Base-by-base conservation (phyloP, 2,888 invertebrate genomes). In the Eupithecia vulgata region DNA sequence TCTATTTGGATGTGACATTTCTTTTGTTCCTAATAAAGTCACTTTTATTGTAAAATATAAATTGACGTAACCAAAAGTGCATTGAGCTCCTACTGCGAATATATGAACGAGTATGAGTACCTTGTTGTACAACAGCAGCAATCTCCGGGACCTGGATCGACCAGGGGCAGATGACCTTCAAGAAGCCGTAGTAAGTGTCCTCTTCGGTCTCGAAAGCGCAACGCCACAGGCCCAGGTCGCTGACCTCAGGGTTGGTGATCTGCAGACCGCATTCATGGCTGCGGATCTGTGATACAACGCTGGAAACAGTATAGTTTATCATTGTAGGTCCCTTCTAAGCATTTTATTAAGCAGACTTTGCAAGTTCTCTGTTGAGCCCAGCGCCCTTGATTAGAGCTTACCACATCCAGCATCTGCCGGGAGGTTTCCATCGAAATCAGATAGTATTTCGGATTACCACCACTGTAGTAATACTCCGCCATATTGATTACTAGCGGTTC, bases 221-320 rank as follows among this genome's bases (percentile, higher is more conserved):
- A 25, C 94, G 88, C 94, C 94, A 94, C 30, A 90, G 72, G 0
- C 94, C 94, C 17, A 87, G 73, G 75, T 93, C 91, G 0, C 65
- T 30, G 7, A 70, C 65, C 5, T 76, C 48, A 0, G 89, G 88
- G 65, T 84, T 78, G 0, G 82, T 84, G 73, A 94, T 88, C 5
- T 85, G 84, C 17, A 94, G 83, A 5, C 87, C 88, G 73, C 93
- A 94, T 45, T 86, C 84, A 76, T 89, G 84, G 10, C 71, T 82
- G 34, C 77, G 71, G 3, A 85, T 76, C 1, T 82, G 81, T 0
- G 88, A 82, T 10, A 82, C 72, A 62, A 83, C 80, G 52, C 91
- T 92, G 82, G 25, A 71, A 73, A 42, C 21, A 35, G 17, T 6
- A 62, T 4, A 30, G 30, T 15, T 5, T 15, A 13, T n/a, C n/a